Evolutionary conservation across 1,140 invertebrate species (phyloP), one percentile per base, ranked within the genome.

Genomic region (Phymastichus coffea): DNA sequence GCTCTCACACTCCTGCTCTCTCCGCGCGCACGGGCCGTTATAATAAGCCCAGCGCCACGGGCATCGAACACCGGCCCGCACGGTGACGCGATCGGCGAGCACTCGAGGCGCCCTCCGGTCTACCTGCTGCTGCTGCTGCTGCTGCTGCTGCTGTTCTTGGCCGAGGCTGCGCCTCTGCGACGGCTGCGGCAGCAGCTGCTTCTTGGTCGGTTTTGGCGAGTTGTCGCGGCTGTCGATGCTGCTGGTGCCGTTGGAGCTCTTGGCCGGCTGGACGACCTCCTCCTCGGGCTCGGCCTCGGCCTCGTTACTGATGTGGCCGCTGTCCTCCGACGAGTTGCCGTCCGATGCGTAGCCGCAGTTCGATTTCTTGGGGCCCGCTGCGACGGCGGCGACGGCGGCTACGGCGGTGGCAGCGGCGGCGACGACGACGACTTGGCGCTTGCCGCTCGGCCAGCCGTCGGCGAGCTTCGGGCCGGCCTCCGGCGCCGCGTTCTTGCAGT

Each of bases 251-350:
- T 33, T 33, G 12, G 6, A 7, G 26, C 30, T 41, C 2, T 19
- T 25, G 4, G 6, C 4, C 40, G 12, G 25, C 15, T 26, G 23
- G 9, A 17, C 25, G 17, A 20, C 14, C 4, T 59, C 57, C 6
- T 61, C 59, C 43, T 56, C 46, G 41, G 41, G 46, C 20, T 70
- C 69, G 35, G 66, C 59, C 17, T 86, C 84, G 64, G 82, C 83
- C 65, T 88, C 87, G 65, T 89, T 89, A 38, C 88, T 89, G 53
- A 88, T 89, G 74, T 90, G 88, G 41, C 88, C 88, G 22, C 87
- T 89, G 73, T 90, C 88, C 67, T 90, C 88, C 33, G 87, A 89
- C 63, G 85, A 87, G 64, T 79, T 79, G 0, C 75, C 75, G 51
- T 80, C 78, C 6, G 77, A 78, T 0, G 64, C 63, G 47, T 79